Percentiles rank a stretch among this genome's conserved stretches.
phyloP scores from a whole-genome alignment of 2,888 invertebrate species.

The Orchesella flavescens region DNA sequence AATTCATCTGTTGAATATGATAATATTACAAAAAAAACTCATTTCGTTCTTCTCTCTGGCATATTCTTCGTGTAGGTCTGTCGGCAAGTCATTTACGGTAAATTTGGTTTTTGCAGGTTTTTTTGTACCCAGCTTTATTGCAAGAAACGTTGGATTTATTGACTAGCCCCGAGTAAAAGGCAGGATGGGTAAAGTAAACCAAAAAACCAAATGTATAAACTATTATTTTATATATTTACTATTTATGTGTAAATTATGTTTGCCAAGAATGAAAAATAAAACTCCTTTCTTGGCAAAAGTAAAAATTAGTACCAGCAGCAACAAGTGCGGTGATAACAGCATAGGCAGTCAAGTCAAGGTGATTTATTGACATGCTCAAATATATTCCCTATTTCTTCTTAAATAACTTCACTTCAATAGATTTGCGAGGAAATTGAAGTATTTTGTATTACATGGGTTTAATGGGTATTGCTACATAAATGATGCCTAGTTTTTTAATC shows the following conservation, averaged over 20 bases:
- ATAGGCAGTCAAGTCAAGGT: neutral
- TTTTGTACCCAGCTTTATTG: neutral
- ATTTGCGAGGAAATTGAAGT: neutral
- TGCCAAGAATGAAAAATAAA: constrained; percentile 1
- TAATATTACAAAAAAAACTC: too few relatives aligned
- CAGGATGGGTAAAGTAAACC: too few relatives aligned
- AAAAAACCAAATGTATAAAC: too few relatives aligned
- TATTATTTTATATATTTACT: neutral
- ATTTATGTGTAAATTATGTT: neutral
- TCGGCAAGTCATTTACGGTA: constrained; percentile 36
- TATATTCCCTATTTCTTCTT: neutral
- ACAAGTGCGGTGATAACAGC: neutral
- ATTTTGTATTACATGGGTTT: neutral
- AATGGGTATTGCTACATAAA: neutral
- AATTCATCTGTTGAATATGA: neutral
- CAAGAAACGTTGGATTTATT: neutral
- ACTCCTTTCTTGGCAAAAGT: neutral
- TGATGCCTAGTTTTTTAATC: neutral
- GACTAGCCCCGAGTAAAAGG: neutral
- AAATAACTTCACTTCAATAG: neutral
- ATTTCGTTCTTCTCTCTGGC: neutral
- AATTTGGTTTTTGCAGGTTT: constrained; percentile 23
- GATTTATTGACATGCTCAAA: constrained; percentile 25
- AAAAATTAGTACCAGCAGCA: neutral
- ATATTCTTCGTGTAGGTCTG: neutral